These are phyloP conservation scores for Gerris buenoi DNA, from an alignment of 1,140 invertebrate species.

Conservation along the genomic window DNA sequence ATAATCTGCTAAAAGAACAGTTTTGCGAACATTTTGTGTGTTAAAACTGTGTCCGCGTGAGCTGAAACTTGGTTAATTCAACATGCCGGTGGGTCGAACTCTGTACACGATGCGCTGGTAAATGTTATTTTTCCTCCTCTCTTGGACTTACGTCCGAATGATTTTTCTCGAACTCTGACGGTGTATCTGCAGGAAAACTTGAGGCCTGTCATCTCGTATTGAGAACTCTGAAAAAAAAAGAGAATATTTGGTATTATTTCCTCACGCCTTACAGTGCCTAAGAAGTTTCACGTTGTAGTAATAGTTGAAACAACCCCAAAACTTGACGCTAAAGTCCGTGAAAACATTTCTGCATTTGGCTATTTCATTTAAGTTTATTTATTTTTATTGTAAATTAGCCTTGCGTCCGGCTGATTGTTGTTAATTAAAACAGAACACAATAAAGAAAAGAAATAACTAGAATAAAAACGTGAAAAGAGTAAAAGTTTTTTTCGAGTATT, in stretches of 20 bases:
- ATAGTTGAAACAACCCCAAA: neutral
- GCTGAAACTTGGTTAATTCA: too few species aligned
- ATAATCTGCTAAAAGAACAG: too few species aligned
- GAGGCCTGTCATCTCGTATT: neutral
- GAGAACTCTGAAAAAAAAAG: slow-evolving; percentile 8
- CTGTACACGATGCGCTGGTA: neutral
- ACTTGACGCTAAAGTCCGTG: neutral
- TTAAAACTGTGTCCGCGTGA: too few species aligned
- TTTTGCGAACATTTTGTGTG: too few species aligned
- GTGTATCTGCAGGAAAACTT: slow-evolving; percentile 4
- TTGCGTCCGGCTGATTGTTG: neutral
- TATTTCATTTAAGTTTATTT: neutral
- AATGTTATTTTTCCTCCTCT: slow-evolving; percentile 6
- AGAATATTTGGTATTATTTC: neutral
- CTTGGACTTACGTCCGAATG: slow-evolving; percentile 6
- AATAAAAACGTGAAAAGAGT: too few species aligned
- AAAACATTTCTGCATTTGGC: neutral
- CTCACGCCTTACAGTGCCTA: neutral
- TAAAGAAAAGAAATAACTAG: too few species aligned
- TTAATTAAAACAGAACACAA: too few species aligned
- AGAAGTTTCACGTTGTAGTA: neutral
- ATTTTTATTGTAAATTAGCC: neutral
- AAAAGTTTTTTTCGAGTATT: too few species aligned
- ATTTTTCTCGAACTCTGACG: slow-evolving; percentile 7
- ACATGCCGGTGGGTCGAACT: neutral